phyloP scores from a whole-genome alignment of 2,888 invertebrate species.

The Doris montereyensis region DNA sequence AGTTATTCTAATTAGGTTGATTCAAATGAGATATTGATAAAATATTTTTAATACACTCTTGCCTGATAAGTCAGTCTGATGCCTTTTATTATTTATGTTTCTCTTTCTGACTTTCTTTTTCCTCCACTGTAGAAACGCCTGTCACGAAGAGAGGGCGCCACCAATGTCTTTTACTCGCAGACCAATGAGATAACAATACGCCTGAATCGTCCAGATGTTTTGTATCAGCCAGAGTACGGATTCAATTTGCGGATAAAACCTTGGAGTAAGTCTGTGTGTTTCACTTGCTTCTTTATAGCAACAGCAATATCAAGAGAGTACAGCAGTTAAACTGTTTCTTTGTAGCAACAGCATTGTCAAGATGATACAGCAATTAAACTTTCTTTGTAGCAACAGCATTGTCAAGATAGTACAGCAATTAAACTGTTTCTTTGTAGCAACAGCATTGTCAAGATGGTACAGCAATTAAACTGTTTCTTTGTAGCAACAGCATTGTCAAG shows the following conservation, averaged over 20 bases:
- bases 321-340: neutral
- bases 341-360: too few relatives aligned
- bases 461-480: too few relatives aligned
- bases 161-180: constrained; percentile 53
- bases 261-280: constrained; percentile 52
- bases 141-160: constrained; percentile 51
- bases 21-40: neutral
- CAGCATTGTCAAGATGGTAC: too few relatives aligned
- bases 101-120: constrained; percentile 25
- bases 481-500: too few relatives aligned
- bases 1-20: too few relatives aligned
- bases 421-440: too few relatives aligned
- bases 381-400: too few relatives aligned
- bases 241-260: constrained; percentile 54
- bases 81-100: too few relatives aligned
- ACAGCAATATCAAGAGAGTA: neutral
- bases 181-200: constrained; percentile 49
- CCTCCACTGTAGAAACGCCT: constrained; percentile 51
- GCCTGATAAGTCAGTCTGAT: too few relatives aligned
- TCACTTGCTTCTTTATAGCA: neutral
- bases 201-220: constrained; percentile 48
- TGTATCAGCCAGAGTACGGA: constrained; percentile 52
- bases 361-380: too few relatives aligned
- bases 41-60: too few relatives aligned
- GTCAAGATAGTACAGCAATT: too few relatives aligned